Percentiles rank a stretch among this genome's conserved stretches.
phyloP scores from a whole-genome alignment of 2,113 vertebrate species.

The Neoarius graeffei region DNA sequence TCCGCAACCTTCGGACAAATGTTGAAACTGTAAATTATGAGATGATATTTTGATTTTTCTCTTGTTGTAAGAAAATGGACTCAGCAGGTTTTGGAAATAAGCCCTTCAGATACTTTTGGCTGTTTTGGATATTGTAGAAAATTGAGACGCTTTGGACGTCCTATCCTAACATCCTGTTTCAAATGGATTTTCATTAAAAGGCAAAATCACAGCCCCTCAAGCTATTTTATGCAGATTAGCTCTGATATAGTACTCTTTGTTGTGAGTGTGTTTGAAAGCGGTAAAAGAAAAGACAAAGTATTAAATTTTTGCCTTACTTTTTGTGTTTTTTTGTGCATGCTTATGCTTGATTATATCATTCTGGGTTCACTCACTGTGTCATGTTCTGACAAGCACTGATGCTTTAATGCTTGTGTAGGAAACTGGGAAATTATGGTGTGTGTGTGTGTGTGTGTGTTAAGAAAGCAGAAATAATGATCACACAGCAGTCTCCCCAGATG shows the following conservation, averaged over 20 bases:
- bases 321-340: background rate
- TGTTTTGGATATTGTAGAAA: background rate
- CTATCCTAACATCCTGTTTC: background rate
- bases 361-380: background rate
- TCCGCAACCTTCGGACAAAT: too few relatives aligned
- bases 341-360: background rate
- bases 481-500: conserved; percentile 24
- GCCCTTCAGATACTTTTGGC: background rate
- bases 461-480: conserved; percentile 36
- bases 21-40: too few relatives aligned
- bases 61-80: too few relatives aligned
- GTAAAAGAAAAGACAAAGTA: background rate
- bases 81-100: too few relatives aligned
- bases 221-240: background rate
- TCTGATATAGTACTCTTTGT: background rate
- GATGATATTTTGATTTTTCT: too few relatives aligned
- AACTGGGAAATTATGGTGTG: background rate
- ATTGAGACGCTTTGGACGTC: background rate
- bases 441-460: conserved; percentile 11
- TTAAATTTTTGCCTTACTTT: background rate
- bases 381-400: background rate
- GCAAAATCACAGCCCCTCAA: background rate
- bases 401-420: background rate
- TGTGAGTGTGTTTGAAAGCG: background rate
- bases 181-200: background rate